A percentile compares a stretch with the other conserved stretches of the same genome.
phyloP scores from a whole-genome alignment of 2,797 vertebrate species.

The Ptychobarbus kaznakovi region DNA sequence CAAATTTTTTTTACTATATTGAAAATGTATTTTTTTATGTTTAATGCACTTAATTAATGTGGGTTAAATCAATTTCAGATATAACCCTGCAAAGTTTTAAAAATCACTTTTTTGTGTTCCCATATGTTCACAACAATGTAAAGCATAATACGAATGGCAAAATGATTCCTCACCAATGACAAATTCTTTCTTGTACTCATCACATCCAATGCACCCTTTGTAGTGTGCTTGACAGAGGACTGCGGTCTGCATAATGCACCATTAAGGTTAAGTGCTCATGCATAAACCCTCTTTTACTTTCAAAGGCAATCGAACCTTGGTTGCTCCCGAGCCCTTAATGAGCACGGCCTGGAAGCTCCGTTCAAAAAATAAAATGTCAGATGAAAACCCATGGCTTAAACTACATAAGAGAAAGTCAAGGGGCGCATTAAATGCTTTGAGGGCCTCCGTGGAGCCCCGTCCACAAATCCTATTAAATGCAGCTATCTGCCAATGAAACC shows the following conservation, averaged over 20 bases:
- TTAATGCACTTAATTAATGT: too few species aligned
- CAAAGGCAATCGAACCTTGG: background rate
- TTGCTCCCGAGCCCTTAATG: conserved; percentile 39
- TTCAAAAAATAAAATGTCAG: conserved; percentile 46
- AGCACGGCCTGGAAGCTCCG: conserved; percentile 28
- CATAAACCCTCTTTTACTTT: conserved; percentile 15
- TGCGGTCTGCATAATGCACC: background rate
- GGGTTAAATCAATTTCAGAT: too few species aligned
- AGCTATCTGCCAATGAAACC: conserved; percentile 17
- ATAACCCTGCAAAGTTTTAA: background rate
- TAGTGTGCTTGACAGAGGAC: background rate
- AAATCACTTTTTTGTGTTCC: background rate
- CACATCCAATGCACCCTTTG: background rate
- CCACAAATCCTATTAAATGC: conserved; percentile 42
- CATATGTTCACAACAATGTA: conserved; percentile 1
- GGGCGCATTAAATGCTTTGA: conserved; percentile 30
- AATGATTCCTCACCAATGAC: background rate
- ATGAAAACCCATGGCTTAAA: conserved; percentile 47
- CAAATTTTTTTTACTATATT: too few species aligned
- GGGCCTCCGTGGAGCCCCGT: conserved; percentile 12
- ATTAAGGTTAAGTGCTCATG: conserved; percentile 22
- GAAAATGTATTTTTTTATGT: too few species aligned
- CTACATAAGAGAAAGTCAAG: conserved; percentile 41
- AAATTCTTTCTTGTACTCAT: background rate
- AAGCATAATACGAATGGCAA: background rate